Evolutionary conservation across 2,888 invertebrate genomes (phyloP).

Genomic region (Pseudolycoriella hygida): DNA sequence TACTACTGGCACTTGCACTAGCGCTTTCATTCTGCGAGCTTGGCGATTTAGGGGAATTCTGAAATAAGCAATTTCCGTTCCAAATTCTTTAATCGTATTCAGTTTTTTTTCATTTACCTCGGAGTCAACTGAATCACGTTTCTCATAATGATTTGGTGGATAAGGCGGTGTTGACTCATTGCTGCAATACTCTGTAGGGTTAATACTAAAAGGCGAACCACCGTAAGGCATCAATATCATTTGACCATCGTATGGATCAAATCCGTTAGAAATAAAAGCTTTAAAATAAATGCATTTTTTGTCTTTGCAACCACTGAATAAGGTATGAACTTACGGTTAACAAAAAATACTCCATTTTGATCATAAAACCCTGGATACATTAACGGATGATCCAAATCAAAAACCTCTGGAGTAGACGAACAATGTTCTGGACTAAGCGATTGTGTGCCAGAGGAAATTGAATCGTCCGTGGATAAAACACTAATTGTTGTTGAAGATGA

Average conservation of each 20-base stretch:
- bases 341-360: conserved; percentile 31
- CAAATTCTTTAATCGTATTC: no score
- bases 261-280: conserved; percentile 12
- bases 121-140: conserved; percentile 5
- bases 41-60: conserved; percentile 2
- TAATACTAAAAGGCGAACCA: conserved; percentile 12
- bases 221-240: conserved; percentile 14
- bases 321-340: conserved; percentile 28
- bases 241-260: conserved; percentile 13
- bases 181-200: conserved; percentile 9
- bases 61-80: neutral
- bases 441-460: conserved; percentile 11
- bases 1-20: conserved; percentile 2
- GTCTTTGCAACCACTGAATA: no score
- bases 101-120: neutral
- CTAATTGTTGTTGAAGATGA: conserved; percentile 13
- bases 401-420: conserved; percentile 10
- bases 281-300: no score
- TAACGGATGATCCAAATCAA: conserved; percentile 11
- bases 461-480: conserved; percentile 13
- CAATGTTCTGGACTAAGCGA: conserved; percentile 10
- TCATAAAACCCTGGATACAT: conserved; percentile 28
- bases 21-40: conserved; percentile 3
- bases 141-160: neutral
- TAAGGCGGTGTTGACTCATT: neutral